Evolutionary conservation across 2,113 vertebrate genomes (phyloP).

Genomic region (Microcebus murinus): DNA sequence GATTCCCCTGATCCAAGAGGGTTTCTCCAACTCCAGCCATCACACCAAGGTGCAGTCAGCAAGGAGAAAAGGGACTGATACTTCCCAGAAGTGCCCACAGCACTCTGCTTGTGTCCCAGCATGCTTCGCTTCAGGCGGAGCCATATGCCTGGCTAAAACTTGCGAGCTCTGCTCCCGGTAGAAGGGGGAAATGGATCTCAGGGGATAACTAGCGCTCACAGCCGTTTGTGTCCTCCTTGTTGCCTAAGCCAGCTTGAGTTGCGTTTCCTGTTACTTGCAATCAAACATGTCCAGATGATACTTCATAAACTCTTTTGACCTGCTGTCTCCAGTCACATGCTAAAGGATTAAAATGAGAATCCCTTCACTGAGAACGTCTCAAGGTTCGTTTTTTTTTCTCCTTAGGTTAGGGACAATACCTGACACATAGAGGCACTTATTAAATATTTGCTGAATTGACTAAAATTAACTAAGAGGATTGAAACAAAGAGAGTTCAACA

Average conservation of each 20-base stretch:
- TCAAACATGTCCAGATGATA: background rate
- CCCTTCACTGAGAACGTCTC: background rate
- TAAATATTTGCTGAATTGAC: conserved; percentile 49
- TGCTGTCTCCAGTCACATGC: background rate
- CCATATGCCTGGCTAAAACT: background rate
- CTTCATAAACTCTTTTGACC: background rate
- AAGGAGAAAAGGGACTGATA: background rate
- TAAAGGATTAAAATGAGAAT: background rate
- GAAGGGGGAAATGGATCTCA: background rate
- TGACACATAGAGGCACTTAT: background rate
- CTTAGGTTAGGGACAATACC: background rate
- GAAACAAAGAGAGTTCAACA: background rate
- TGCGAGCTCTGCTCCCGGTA: background rate
- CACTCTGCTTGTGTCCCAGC: background rate
- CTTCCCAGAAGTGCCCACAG: background rate
- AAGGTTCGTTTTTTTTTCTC: background rate
- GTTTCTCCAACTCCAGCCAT: background rate
- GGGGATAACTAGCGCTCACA: background rate
- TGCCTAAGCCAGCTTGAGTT: background rate
- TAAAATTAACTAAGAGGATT: conserved; percentile 39
- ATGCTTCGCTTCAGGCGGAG: background rate
- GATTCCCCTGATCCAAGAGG: background rate
- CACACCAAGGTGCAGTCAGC: background rate
- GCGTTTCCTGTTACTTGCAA: background rate
- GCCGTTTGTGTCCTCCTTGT: background rate